These are phyloP conservation scores for Acrobasis consociella DNA, from an alignment of 2,888 invertebrate species.

Conservation along the genomic window DNA sequence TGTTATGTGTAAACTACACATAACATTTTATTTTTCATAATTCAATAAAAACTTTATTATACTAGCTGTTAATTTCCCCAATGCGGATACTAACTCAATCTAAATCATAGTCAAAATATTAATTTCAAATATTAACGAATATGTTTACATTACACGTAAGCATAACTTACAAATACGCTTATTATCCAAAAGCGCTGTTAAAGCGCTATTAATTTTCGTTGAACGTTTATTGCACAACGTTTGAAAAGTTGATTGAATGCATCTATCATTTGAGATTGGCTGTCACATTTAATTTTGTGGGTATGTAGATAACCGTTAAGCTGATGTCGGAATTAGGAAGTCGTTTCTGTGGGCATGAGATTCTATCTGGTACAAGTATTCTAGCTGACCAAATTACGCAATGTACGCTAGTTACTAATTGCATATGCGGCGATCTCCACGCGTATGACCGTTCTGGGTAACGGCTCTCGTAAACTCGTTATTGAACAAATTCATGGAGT, in stretches of 20 bases:
- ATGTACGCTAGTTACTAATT: slow-evolving; percentile 68
- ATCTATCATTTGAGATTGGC: slow-evolving; percentile 57
- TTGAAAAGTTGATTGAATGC: slow-evolving; percentile 51
- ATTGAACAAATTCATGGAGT: slow-evolving; percentile 61
- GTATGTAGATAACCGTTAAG: slow-evolving; percentile 55
- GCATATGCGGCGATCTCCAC: slow-evolving; percentile 54
- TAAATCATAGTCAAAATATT: neutral
- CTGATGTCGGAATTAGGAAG: slow-evolving; percentile 44
- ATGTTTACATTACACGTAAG: neutral
- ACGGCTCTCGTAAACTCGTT: slow-evolving; percentile 69
- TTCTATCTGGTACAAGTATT: slow-evolving; percentile 39
- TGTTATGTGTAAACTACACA: neutral
- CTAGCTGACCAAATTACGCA: slow-evolving; percentile 58
- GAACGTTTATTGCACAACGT: slow-evolving; percentile 36
- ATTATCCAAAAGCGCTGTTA: slow-evolving; percentile 10
- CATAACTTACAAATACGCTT: slow-evolving; percentile 13
- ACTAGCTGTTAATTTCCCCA: neutral
- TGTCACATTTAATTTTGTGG: slow-evolving; percentile 61
- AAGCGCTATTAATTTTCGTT: slow-evolving; percentile 39
- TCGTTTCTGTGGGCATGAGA: slow-evolving; percentile 32
- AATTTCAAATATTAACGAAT: neutral
- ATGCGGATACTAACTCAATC: neutral
- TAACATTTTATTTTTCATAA: neutral
- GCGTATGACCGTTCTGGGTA: slow-evolving; percentile 60
- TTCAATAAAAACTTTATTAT: neutral